Evolutionary conservation across 2,888 invertebrate genomes (phyloP), one percentile per base, ranked within the genome.

Genomic region (Mimas tiliae): DNA sequence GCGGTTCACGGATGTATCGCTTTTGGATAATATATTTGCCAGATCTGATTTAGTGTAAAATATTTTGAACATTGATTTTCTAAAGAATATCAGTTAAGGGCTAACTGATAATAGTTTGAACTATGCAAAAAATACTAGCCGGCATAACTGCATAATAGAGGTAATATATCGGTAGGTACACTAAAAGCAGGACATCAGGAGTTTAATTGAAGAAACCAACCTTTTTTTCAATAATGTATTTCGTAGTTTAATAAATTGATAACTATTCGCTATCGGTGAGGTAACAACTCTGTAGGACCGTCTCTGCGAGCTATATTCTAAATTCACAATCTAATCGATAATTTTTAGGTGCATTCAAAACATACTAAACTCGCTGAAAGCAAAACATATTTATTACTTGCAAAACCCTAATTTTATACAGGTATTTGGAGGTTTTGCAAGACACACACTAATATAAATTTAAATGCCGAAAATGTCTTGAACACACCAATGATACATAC

Each of bases 181-280:
- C 27, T 27, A 27, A 27, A 27, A 27, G 27, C 27, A 27, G 27
- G 27, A 4, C 27, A 27, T 3, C 27, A 27, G 6, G 38, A 38
- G 7, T 38, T 19, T 52, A 0, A 27, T 14, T 21, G 71, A 75
- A 76, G 72, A 73, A 68, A 71, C 70, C 69, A 66, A 62, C 19
- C 64, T 66, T 69, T 67, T 73, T 87, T 88, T 86, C 80, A 84
- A 85, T 88, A 85, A 86, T 91, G 85, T 91, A 91, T 90, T 91
- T 90, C 81, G 84, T 86, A 89, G 84, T 89, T 88, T 88, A 85
- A 89, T 89, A 88, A 90, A 88, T 90, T 87, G 88, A 89, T 89
- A 89, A 88, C 90, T 92, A 92, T 89, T 80, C 84, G 88, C 91
- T 91, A 92, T 93, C 89, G 91, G 91, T 93, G 92, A 92, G 92